phyloP scores from a whole-genome alignment of 2,888 invertebrate genomes.

The Pachliopta kotzebuea region DNA sequence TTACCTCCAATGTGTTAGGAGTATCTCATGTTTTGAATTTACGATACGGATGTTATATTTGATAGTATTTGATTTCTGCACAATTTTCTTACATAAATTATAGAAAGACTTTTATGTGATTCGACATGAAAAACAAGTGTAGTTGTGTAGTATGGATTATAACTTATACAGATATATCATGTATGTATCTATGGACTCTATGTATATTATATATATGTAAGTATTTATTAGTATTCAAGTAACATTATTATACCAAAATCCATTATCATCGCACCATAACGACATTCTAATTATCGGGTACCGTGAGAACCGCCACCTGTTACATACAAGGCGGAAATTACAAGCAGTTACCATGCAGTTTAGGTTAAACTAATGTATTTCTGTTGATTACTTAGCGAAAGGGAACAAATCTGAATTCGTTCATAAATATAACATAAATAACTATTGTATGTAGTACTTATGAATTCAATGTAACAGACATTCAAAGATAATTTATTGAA shows the following conservation, averaged over 20 bases:
- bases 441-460: background rate
- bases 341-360: conserved; percentile 3
- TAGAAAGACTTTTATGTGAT: background rate
- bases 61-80: background rate
- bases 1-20: background rate
- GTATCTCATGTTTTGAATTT: background rate
- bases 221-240: background rate
- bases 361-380: background rate
- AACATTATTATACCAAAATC: conserved; percentile 1
- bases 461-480: background rate
- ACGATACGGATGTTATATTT: background rate
- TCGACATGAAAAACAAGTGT: background rate
- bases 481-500: background rate
- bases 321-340: conserved; percentile 4
- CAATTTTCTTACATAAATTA: too few relatives aligned
- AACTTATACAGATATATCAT: too few relatives aligned
- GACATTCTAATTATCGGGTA: conserved; percentile 4
- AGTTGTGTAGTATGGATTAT: too few relatives aligned
- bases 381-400: background rate
- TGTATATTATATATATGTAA: background rate
- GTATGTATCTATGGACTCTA: too few relatives aligned
- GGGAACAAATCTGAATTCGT: background rate
- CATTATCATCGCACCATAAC: conserved; percentile 3
- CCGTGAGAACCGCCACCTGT: conserved; percentile 1
- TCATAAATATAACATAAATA: background rate